Evolutionary conservation across 2,113 vertebrate genomes (phyloP).

Genomic region (Pelmatolapia mariae): DNA sequence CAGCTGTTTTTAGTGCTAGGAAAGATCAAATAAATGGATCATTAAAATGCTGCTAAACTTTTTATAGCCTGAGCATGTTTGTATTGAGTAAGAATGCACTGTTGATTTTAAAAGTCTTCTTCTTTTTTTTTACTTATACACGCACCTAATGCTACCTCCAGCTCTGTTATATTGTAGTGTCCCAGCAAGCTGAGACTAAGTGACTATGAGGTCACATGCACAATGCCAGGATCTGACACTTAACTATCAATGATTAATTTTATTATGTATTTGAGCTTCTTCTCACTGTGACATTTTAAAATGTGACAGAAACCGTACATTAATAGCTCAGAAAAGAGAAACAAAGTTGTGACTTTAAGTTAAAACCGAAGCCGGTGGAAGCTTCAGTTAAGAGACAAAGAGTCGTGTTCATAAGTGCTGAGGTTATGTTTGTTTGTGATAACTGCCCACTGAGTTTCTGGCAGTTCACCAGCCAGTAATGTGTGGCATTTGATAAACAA

Average conservation of each 20-base stretch:
- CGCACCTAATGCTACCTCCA: not conserved
- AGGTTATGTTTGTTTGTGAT: not conserved
- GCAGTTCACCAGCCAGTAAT: not conserved
- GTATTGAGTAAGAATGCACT: not conserved
- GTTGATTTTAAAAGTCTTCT: not conserved
- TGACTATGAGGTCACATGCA: not conserved
- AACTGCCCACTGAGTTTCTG: not conserved
- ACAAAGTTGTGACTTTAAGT: not conserved
- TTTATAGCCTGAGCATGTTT: not conserved
- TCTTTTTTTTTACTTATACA: fast-evolving
- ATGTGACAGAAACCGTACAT: not conserved
- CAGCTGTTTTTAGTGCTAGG: not conserved
- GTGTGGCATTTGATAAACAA: not conserved
- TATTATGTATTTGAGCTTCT: not conserved
- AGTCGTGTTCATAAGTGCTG: not conserved
- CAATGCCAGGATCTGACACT: not conserved
- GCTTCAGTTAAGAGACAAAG: not conserved
- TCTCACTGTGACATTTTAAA: not conserved
- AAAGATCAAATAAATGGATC: not conserved
- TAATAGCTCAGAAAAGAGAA: not conserved
- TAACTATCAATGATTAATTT: not conserved
- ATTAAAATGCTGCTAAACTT: not conserved
- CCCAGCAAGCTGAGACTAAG: not conserved
- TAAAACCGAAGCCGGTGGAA: not conserved
- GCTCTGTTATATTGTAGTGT: not conserved